These are phyloP conservation scores for Globodera rostochiensis DNA, from an alignment of 1,140 invertebrate genomes.

Conservation along the genomic window DNA sequence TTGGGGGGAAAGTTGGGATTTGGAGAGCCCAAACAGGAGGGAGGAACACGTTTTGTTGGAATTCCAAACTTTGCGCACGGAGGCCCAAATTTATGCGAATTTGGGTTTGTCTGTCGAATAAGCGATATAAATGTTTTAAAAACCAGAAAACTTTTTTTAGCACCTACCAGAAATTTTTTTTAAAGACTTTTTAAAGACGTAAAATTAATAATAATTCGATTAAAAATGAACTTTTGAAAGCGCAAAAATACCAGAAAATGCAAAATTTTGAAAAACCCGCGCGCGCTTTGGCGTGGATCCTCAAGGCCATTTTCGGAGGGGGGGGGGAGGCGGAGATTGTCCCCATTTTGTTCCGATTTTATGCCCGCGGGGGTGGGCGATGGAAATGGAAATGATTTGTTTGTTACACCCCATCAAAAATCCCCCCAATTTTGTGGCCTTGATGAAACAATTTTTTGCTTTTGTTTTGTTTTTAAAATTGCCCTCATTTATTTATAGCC, in stretches of 20 bases:
- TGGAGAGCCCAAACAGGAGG: neutral
- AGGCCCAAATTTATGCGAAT: too few species aligned
- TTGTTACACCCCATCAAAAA: neutral
- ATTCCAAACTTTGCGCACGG: neutral
- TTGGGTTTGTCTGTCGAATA: too few species aligned
- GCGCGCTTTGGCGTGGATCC: neutral
- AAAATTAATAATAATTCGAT: too few species aligned
- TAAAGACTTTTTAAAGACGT: too few species aligned
- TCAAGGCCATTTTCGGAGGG: neutral
- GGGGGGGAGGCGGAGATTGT: neutral
- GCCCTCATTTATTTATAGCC: too few species aligned
- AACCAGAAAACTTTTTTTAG: too few species aligned
- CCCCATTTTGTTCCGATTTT: constrained; percentile 2
- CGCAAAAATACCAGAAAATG: neutral
- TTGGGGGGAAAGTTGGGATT: neutral
- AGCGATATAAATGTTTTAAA: too few species aligned
- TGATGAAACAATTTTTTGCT: too few species aligned
- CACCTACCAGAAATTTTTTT: too few species aligned
- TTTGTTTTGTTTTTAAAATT: too few species aligned
- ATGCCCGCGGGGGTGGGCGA: too few species aligned
- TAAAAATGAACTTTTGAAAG: too few species aligned
- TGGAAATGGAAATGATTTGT: neutral
- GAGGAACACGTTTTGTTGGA: neutral
- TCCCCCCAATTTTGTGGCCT: neutral
- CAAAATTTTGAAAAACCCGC: neutral